A percentile compares a stretch with the other conserved stretches of the same genome.
Evolutionary conservation across 2,888 invertebrate genomes (phyloP).

Genomic region (Cremastinae sp.): DNA sequence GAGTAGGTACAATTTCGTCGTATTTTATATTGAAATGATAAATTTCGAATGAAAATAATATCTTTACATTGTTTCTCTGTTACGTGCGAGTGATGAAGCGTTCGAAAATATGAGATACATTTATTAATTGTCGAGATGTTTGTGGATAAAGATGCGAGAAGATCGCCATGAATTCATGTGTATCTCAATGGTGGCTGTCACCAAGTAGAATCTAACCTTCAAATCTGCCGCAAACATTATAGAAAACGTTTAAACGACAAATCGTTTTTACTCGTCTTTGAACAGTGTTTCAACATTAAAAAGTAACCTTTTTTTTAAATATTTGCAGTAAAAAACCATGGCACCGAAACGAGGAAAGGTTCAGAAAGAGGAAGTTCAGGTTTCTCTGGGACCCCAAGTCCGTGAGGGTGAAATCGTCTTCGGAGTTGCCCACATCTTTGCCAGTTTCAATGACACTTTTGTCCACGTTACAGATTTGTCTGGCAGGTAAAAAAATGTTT

Average conservation of each 20-base stretch:
- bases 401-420: slow-evolving; percentile 98
- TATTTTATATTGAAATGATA: slow-evolving; percentile 57
- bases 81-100: slow-evolving; percentile 7
- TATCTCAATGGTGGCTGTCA: slow-evolving; percentile 56
- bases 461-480: slow-evolving; percentile 99
- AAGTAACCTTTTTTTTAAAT: slow-evolving; percentile 24
- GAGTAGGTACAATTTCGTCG: slow-evolving; percentile 63
- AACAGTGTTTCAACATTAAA: background rate
- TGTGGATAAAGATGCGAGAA: slow-evolving; percentile 63
- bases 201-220: slow-evolving; percentile 50
- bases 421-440: slow-evolving; percentile 99
- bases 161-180: slow-evolving; percentile 55
- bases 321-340: slow-evolving; percentile 86
- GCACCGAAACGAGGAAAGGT: slow-evolving; percentile 98
- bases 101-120: slow-evolving; percentile 38
- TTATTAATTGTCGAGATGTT: slow-evolving; percentile 63
- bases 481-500: slow-evolving; percentile 85
- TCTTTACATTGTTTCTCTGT: slow-evolving; percentile 17
- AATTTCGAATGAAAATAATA: slow-evolving; percentile 57
- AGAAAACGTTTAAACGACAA: background rate
- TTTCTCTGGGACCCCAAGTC: slow-evolving; percentile 97
- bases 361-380: slow-evolving; percentile 98
- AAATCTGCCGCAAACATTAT: background rate
- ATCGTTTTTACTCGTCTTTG: background rate
- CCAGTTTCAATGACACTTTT: slow-evolving; percentile 99